A percentile compares a stretch with the other conserved stretches of the same genome.
Evolutionary conservation across 2,797 vertebrate genomes (phyloP).

Genomic region (Podarcis lilfordi): DNA sequence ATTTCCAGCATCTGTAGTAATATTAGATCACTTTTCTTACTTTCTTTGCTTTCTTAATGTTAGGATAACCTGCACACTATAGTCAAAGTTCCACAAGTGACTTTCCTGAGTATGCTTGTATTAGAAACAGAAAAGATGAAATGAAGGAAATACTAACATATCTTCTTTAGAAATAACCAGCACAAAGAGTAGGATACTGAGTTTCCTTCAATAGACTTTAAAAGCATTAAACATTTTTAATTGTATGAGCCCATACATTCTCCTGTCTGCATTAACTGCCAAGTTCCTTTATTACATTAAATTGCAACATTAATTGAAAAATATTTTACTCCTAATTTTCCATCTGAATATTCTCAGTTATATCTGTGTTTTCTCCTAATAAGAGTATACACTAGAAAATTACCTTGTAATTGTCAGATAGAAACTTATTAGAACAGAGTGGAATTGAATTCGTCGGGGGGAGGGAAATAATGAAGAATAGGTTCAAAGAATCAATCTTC

Average conservation of each 20-base stretch:
- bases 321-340: slow-evolving; percentile 26
- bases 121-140: slow-evolving; percentile 4
- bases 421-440: slow-evolving; percentile 32
- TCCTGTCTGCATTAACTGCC: background rate
- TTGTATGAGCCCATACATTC: slow-evolving; percentile 5
- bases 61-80: background rate
- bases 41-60: too few species aligned
- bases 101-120: background rate
- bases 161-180: background rate
- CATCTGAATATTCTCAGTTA: slow-evolving; percentile 24
- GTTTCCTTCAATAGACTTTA: background rate
- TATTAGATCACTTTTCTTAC: background rate
- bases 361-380: slow-evolving; percentile 3
- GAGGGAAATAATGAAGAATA: background rate
- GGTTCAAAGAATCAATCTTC: background rate
- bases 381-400: slow-evolving; percentile 23
- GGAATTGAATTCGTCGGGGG: slow-evolving; percentile 16
- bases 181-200: background rate
- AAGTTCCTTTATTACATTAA: slow-evolving; percentile 25
- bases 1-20: too few species aligned
- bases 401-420: slow-evolving; percentile 31
- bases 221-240: slow-evolving; percentile 26
- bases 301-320: slow-evolving; percentile 29
- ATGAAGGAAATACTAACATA: background rate
- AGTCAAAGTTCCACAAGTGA: background rate